Base-by-base conservation (phyloP, 2,797 vertebrate genomes). In the Paedocypris micromegethes region DNA sequence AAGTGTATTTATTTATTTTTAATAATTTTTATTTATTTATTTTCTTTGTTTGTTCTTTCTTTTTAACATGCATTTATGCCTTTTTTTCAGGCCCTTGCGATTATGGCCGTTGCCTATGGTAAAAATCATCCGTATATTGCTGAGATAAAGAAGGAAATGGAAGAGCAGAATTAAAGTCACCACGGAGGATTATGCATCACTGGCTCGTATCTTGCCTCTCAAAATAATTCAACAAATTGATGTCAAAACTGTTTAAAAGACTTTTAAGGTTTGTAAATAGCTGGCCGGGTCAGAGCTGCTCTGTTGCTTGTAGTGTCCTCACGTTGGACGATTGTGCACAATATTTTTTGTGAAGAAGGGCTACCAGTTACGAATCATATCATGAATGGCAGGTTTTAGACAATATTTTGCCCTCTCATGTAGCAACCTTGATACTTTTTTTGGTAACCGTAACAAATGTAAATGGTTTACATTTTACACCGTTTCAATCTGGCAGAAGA, bases 91-190 rank as follows among this genome's bases (percentile, higher is more conserved):
- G 96, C 96, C 60, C 70, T 95, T 23, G 90, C 90, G 51, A 93
- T 99, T 87, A 99, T 99, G 97, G 93, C 96, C 79, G 88, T 99
- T 61, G 94, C 92, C 64, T 94, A 98, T 40, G 97, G 97, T 76
- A 94, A 95, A 77, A 95, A 99, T 81, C 96, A 99, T 77, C 90
- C 91, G 51, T 98, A 98, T 86, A 88, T 98, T 82, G 89, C 90
- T 0, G 96, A 98, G 84, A 93, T 99, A 83, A 91, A 91, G 84
- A 91, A 90, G 75, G 96, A 98, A 86, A 92, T 98, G 5, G 92
- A 91, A 73, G 89, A 91, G 65, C 81, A 86, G 56, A 83, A 82
- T 37, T 90, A 82, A 78, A 4, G 55, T 81, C 78, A 44, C 42
- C 44, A 4, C 54, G 9, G 52, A 54, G 5, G 41, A 64, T 9